Conservation (phyloP, 2,797 vertebrate genomes). For the Nannoperca australis region DNA sequence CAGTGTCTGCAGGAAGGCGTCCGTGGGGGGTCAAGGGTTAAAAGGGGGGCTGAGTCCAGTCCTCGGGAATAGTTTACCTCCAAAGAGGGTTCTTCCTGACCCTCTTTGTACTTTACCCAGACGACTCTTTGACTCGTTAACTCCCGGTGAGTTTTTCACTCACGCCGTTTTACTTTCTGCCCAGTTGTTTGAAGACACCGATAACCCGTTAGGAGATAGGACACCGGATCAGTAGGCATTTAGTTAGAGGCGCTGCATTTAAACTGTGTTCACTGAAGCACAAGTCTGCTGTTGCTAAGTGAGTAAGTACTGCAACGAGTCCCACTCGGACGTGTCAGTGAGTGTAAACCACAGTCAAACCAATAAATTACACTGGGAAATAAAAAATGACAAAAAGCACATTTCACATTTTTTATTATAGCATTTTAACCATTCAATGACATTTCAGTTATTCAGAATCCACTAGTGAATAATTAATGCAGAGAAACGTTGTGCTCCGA, state of each 20-base stretch:
- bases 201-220: conserved; percentile 10
- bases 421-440: conserved; percentile 94
- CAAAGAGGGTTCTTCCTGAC: conserved; percentile 74
- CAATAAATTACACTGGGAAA: conserved; percentile 94
- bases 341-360: conserved; percentile 66
- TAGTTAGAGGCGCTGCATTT: conserved; percentile 22
- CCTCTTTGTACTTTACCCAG: conserved; percentile 81
- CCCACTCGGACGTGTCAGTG: conserved; percentile 39
- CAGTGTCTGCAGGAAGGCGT: not conserved
- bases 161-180: conserved; percentile 23
- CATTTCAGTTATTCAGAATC: conserved; percentile 89
- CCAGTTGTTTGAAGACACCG: not conserved
- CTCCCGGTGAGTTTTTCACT: conserved; percentile 6
- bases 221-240: conserved; percentile 16
- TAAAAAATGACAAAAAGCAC: conserved; percentile 99
- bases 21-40: conserved; percentile 10
- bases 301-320: conserved; percentile 4
- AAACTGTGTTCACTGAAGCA: not conserved
- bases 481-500: conserved; percentile 32
- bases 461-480: conserved; percentile 74
- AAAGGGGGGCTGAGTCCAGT: conserved; percentile 7
- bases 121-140: conserved; percentile 6
- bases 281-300: not conserved
- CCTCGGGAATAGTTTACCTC: conserved; percentile 66
- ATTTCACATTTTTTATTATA: conserved; percentile 99